Evolutionary conservation across 2,113 vertebrate genomes (phyloP).

Genomic region (Catagonus wagneri): DNA sequence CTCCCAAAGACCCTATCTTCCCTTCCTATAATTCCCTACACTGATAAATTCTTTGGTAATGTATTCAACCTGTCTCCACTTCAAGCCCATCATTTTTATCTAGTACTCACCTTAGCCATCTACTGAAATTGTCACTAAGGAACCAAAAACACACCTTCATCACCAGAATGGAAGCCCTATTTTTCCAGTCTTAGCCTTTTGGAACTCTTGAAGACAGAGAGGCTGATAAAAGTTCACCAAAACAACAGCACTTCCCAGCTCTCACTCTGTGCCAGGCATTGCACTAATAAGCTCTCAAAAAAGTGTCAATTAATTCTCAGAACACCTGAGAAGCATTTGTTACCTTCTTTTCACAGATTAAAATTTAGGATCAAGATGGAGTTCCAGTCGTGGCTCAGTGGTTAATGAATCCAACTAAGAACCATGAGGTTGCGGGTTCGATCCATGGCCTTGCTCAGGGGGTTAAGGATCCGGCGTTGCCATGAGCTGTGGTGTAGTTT

Average conservation of each 20-base stretch:
- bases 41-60: neutral
- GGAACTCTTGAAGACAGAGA: neutral
- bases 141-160: constrained; percentile 5
- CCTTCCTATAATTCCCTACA: neutral
- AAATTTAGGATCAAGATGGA: too few species aligned
- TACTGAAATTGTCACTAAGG: neutral
- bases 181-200: neutral
- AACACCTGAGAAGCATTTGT: constrained; percentile 14
- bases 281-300: constrained; percentile 34
- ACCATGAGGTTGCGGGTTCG: too few species aligned
- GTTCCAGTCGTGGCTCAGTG: too few species aligned
- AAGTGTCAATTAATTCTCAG: neutral
- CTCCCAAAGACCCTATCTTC: constrained; percentile 11
- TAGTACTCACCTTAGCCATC: neutral
- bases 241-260: neutral
- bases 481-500: too few species aligned
- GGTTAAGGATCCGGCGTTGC: too few species aligned
- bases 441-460: too few species aligned
- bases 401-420: too few species aligned
- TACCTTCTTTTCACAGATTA: neutral
- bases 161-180: neutral
- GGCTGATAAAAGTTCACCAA: neutral
- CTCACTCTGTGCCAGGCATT: neutral
- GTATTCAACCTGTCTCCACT: neutral
- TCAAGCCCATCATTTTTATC: neutral